These are phyloP conservation scores for Watsonalla binaria DNA, from an alignment of 2,888 invertebrate genomes.

Conservation along the genomic window DNA sequence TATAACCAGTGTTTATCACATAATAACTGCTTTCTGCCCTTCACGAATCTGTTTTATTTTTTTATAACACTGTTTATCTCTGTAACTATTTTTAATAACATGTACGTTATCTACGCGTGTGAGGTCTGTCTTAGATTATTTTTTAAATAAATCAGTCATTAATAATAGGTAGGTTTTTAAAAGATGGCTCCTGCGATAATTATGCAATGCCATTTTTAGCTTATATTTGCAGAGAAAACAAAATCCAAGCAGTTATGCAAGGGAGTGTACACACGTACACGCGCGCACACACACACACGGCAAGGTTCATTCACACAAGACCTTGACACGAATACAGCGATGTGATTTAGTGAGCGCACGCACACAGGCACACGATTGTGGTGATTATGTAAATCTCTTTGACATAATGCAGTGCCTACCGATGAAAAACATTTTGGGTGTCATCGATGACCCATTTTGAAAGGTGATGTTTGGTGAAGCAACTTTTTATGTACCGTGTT, in stretches of 20 bases:
- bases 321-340: conserved; percentile 51
- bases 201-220: background rate
- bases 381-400: conserved; percentile 30
- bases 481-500: no score
- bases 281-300: conserved; percentile 17
- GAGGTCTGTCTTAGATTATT: no score
- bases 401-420: conserved; percentile 21
- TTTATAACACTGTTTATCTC: no score
- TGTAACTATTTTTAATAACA: no score
- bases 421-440: background rate
- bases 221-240: background rate
- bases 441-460: background rate
- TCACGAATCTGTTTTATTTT: no score
- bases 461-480: background rate
- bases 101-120: no score
- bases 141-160: no score
- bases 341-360: conserved; percentile 40
- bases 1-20: no score
- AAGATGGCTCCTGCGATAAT: background rate
- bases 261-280: conserved; percentile 15
- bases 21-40: no score
- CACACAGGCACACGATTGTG: conserved; percentile 5
- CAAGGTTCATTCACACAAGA: conserved; percentile 54
- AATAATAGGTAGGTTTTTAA: no score
- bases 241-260: conserved; percentile 1